A percentile compares a stretch with the other conserved stretches of the same genome.
phyloP scores from a whole-genome alignment of 2,113 vertebrate genomes.

The Hypocryptadius cinnamomeus region DNA sequence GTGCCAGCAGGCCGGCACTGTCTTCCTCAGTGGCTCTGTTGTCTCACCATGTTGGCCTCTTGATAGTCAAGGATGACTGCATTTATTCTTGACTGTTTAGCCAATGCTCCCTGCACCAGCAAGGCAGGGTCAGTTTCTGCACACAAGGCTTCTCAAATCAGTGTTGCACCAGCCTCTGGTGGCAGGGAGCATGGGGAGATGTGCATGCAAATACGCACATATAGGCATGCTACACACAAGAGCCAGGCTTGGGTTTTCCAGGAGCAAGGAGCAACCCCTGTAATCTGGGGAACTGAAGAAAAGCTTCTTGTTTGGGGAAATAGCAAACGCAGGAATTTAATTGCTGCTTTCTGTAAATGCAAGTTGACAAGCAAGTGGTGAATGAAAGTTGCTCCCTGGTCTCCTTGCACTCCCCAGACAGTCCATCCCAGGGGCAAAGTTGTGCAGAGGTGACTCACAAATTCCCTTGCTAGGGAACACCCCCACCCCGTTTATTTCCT shows the following conservation, averaged over 20 bases:
- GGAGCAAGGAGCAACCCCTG: neutral
- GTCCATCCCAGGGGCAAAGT: neutral
- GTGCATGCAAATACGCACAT: no score
- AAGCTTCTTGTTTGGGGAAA: neutral
- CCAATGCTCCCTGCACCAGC: neutral
- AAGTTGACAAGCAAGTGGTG: neutral
- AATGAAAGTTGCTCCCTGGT: neutral
- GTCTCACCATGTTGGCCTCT: neutral
- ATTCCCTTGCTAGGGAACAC: neutral
- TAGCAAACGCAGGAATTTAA: neutral
- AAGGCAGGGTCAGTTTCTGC: neutral
- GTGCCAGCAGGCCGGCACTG: accelerated
- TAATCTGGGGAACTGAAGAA: neutral
- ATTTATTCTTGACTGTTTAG: neutral
- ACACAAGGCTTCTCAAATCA: neutral
- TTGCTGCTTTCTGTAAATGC: neutral
- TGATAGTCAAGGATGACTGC: no score
- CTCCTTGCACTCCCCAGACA: neutral
- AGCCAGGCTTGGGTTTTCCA: neutral
- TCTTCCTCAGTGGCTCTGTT: neutral
- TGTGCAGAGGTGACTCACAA: neutral
- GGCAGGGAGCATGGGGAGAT: accelerated
- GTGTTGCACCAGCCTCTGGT: accelerated
- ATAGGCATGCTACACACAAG: accelerated
- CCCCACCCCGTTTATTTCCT: neutral